A percentile compares a stretch with the other conserved stretches of the same genome.
phyloP scores from a whole-genome alignment of 1,140 invertebrate species.

The Papilio aristodemus region DNA sequence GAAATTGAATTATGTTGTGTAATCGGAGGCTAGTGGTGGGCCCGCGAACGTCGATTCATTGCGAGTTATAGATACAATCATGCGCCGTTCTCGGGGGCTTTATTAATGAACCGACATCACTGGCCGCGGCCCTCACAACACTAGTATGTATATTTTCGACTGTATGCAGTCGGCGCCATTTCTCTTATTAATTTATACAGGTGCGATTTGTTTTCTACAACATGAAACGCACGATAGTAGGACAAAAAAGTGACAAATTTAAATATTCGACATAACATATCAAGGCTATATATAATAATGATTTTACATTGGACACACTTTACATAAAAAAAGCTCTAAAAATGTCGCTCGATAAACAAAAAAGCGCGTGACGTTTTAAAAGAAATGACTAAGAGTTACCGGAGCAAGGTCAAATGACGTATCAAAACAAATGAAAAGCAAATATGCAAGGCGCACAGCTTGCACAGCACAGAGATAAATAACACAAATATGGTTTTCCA shows the following conservation, averaged over 20 bases:
- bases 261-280: background rate
- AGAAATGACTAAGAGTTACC: no score
- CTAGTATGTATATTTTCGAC: conserved; percentile 11
- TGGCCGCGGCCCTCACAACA: background rate
- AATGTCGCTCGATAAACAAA: no score
- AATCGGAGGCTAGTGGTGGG: conserved; percentile 6
- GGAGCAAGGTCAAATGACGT: no score
- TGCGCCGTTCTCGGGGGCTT: conserved; percentile 20
- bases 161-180: conserved; percentile 17
- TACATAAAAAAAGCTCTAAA: no score
- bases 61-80: conserved; percentile 26
- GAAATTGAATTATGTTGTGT: conserved; percentile 16
- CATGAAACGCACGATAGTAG: background rate
- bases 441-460: background rate
- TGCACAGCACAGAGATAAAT: no score
- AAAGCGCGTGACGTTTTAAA: no score
- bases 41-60: conserved; percentile 21
- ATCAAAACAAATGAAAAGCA: background rate
- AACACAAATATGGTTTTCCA: no score
- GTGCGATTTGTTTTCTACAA: conserved; percentile 23
- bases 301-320: no score
- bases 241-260: background rate
- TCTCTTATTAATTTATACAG: conserved; percentile 28
- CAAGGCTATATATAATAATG: no score
- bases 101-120: conserved; percentile 30